Conservation (phyloP, 2,113 vertebrate genomes). For the Pteropus alecto region DNA sequence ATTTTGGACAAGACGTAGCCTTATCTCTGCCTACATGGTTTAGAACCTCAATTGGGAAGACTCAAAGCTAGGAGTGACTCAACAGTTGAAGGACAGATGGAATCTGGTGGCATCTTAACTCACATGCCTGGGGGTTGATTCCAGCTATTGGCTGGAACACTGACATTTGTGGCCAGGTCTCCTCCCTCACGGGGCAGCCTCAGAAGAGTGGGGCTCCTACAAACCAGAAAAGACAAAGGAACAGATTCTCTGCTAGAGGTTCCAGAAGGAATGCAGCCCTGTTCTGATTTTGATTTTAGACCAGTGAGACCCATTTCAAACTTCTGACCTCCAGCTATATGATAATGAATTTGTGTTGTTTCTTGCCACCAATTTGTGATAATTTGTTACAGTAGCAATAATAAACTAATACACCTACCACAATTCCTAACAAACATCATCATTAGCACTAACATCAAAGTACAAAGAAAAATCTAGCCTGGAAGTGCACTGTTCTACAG, state of each 20-base stretch:
- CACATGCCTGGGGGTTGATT: background rate
- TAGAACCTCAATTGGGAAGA: background rate
- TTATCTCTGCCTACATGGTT: background rate
- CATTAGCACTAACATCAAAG: background rate
- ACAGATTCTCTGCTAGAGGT: background rate
- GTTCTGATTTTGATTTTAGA: background rate
- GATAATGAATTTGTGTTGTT: background rate
- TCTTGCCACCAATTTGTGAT: background rate
- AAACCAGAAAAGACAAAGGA: background rate
- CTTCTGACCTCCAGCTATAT: background rate
- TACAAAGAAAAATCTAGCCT: background rate
- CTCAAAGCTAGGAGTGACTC: background rate
- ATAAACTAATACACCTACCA: background rate
- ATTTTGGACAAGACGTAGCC: background rate
- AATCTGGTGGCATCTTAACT: background rate
- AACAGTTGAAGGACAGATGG: background rate
- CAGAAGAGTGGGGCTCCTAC: too few relatives aligned
- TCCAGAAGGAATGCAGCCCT: background rate
- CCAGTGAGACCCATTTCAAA: background rate
- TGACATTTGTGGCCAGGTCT: background rate
- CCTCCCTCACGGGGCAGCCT: background rate
- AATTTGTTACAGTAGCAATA: background rate
- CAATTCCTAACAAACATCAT: background rate
- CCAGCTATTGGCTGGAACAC: background rate
- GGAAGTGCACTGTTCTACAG: background rate